Conservation (phyloP, 2,113 vertebrate species). For the Scortum barcoo region DNA sequence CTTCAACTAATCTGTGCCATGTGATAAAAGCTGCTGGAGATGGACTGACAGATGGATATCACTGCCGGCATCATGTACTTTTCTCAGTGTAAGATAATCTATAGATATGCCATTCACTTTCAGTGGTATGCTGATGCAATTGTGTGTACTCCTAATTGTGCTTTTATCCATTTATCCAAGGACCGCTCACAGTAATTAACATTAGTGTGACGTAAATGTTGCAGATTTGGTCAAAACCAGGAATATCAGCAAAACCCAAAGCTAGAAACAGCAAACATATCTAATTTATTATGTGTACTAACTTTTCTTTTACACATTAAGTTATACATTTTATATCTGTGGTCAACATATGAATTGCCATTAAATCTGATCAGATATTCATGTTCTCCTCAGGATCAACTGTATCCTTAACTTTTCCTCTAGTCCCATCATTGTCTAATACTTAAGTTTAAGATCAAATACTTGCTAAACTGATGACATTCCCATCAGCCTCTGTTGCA, state of each 20-base stretch:
- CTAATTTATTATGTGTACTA: not conserved
- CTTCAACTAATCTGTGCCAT: slow-evolving; percentile 17
- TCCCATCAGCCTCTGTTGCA: not conserved
- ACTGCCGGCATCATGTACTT: not conserved
- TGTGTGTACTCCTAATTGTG: not conserved
- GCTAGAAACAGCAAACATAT: not conserved
- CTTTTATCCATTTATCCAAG: too few relatives aligned
- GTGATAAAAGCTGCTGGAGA: slow-evolving; percentile 26
- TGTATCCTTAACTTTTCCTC: not conserved
- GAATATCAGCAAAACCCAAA: not conserved
- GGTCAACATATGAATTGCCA: not conserved
- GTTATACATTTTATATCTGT: not conserved
- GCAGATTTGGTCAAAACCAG: too few relatives aligned
- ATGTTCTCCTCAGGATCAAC: not conserved
- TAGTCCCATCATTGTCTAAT: not conserved
- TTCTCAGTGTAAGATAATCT: not conserved
- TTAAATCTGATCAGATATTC: not conserved
- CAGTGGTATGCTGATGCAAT: slow-evolving; percentile 14
- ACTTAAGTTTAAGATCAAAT: not conserved
- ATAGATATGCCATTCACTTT: not conserved
- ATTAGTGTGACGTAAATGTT: too few relatives aligned
- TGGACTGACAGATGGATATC: slow-evolving; percentile 16
- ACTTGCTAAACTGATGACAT: not conserved
- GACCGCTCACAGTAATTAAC: too few relatives aligned
- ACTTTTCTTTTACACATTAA: too few relatives aligned